Percentiles rank a stretch among this genome's conserved stretches.
These are phyloP conservation scores for Myotis brandtii DNA, from an alignment of 2,113 vertebrate species.

Conservation along the genomic window DNA sequence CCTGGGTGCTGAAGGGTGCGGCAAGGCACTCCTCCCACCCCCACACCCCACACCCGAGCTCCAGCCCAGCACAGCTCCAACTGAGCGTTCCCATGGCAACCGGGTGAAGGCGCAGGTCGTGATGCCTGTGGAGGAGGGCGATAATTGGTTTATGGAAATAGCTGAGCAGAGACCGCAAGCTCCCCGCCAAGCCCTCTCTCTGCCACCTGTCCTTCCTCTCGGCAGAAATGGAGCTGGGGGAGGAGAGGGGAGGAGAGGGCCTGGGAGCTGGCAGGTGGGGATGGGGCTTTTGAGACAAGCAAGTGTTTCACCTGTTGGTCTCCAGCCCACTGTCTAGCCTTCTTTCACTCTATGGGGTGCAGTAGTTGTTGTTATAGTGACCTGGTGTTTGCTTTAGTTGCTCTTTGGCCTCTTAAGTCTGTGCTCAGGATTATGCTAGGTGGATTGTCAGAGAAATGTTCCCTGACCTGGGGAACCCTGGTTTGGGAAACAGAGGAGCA, in stretches of 20 bases:
- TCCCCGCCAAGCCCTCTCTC: conserved; percentile 43
- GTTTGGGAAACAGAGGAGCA: background rate
- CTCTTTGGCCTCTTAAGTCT: background rate
- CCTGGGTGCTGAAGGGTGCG: background rate
- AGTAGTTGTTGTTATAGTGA: background rate
- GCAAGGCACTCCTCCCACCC: background rate
- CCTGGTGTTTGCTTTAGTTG: background rate
- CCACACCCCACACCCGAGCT: conserved; percentile 1
- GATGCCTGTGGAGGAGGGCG: conserved; percentile 57
- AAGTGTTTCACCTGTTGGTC: conserved; percentile 61
- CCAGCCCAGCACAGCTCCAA: background rate
- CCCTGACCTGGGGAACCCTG: background rate
- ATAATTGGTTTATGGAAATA: conserved; percentile 87
- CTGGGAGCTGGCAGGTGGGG: background rate
- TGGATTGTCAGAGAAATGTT: background rate
- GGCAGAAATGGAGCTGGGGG: background rate
- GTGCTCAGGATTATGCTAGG: background rate
- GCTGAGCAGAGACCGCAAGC: conserved; percentile 42
- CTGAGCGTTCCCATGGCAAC: conserved; percentile 66
- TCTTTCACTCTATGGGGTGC: background rate
- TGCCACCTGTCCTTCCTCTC: conserved; percentile 55
- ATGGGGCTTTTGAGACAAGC: background rate
- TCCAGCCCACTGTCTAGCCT: background rate
- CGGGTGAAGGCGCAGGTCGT: conserved; percentile 60
- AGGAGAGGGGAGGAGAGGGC: background rate